phyloP scores from a whole-genome alignment of 2,113 vertebrate genomes.

The Candoia aspera region DNA sequence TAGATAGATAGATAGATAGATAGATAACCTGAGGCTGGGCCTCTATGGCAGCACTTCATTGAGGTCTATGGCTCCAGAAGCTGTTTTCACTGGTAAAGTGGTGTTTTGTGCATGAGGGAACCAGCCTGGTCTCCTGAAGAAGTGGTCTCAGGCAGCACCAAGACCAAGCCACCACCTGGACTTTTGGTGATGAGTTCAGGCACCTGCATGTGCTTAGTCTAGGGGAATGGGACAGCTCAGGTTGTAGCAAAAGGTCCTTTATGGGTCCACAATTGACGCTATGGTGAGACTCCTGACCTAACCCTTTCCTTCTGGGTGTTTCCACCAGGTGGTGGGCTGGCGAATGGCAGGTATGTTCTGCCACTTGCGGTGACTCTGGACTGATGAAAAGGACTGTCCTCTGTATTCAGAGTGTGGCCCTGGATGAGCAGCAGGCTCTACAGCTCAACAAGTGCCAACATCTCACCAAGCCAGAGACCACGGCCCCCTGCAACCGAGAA shows the following conservation, averaged over 20 bases:
- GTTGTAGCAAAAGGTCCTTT: background rate
- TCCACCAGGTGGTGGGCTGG: conserved; percentile 89
- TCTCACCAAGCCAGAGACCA: conserved; percentile 75
- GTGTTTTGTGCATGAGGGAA: background rate
- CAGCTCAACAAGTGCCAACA: conserved; percentile 75
- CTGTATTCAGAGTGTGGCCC: conserved; percentile 84
- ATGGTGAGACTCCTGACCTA: background rate
- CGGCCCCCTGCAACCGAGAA: conserved; percentile 75
- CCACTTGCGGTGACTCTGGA: conserved; percentile 79
- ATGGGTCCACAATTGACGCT: background rate
- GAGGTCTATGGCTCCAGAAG: background rate
- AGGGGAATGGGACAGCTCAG: background rate
- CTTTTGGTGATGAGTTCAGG: background rate
- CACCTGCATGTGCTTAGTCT: background rate
- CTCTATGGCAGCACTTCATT: background rate
- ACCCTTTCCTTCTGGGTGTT: fast-evolving
- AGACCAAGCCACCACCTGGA: background rate
- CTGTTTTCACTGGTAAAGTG: no score
- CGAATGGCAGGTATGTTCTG: conserved; percentile 89
- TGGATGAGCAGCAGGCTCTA: conserved; percentile 86
- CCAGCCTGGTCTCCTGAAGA: background rate
- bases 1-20: no score
- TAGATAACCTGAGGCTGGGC: no score
- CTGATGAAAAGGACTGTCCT: conserved; percentile 80
- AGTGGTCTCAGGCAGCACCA: background rate